phyloP scores from a whole-genome alignment of 2,888 invertebrate species.

The Ochropleura leucogaster region DNA sequence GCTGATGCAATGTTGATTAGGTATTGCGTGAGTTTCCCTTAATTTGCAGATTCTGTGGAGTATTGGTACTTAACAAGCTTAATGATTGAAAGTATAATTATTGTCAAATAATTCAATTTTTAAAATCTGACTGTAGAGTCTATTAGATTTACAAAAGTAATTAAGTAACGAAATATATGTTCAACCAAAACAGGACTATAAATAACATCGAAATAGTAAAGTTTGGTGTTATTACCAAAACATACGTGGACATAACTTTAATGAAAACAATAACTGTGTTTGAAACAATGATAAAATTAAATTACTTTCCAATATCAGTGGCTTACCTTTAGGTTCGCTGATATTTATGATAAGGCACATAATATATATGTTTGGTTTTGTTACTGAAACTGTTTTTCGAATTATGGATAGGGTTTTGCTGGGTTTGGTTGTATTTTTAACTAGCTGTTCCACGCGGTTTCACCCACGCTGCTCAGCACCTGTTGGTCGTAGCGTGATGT shows the following conservation, averaged over 20 bases:
- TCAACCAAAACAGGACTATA: background rate
- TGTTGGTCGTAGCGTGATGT: too few species aligned
- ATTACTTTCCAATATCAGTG: conserved; percentile 69
- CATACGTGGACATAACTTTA: conserved; percentile 52
- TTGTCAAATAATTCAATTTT: background rate
- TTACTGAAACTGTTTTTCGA: conserved; percentile 20
- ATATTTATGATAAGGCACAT: conserved; percentile 52
- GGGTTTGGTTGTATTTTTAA: background rate
- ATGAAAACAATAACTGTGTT: conserved; percentile 64
- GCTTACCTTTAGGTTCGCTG: conserved; percentile 43
- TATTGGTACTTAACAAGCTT: too few species aligned
- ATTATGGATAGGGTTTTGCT: conserved; percentile 1
- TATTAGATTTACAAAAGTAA: background rate
- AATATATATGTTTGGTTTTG: conserved; percentile 37
- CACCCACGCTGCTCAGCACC: too few species aligned
- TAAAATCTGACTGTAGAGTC: background rate
- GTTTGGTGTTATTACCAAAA: conserved; percentile 50
- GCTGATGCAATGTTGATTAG: too few species aligned
- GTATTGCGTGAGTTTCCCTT: too few species aligned
- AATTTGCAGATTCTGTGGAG: too few species aligned
- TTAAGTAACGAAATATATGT: background rate
- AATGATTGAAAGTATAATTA: too few species aligned
- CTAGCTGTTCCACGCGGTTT: too few species aligned
- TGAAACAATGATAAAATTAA: conserved; percentile 71
- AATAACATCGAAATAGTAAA: conserved; percentile 27